A percentile compares a stretch with the other conserved stretches of the same genome.
These are phyloP conservation scores for Urocolius indicus DNA, from an alignment of 2,113 vertebrate genomes.

Conservation along the genomic window DNA sequence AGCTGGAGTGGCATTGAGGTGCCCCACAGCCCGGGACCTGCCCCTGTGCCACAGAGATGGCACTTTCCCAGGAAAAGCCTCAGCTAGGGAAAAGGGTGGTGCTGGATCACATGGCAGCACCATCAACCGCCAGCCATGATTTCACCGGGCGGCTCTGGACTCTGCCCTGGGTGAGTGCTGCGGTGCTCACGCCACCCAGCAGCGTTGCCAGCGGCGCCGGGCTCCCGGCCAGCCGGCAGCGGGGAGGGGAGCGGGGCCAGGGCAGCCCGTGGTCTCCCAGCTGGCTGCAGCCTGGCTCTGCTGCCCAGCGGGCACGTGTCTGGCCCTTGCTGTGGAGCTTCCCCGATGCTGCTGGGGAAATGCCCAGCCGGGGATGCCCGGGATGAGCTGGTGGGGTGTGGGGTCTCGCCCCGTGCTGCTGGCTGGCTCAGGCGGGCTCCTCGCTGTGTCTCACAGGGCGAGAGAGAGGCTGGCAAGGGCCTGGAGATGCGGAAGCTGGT, in stretches of 20 bases:
- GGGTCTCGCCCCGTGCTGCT: not conserved
- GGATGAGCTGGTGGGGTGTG: not conserved
- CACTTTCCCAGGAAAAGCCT: constrained; percentile 8
- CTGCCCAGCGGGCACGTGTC: not conserved
- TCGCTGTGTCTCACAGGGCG: constrained; percentile 77
- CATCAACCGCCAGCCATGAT: not conserved
- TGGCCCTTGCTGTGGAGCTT: rapidly evolving
- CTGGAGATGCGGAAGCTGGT: constrained; percentile 98
- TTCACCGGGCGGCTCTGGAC: constrained; percentile 38
- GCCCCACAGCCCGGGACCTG: not conserved
- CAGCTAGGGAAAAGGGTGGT: constrained; percentile 19
- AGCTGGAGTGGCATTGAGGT: not conserved
- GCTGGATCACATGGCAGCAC: not conserved
- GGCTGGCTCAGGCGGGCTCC: not conserved
- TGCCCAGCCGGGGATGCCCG: rapidly evolving
- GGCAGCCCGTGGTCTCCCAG: not conserved
- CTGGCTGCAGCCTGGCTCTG: not conserved
- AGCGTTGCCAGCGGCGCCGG: not conserved
- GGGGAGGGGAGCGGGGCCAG: not conserved
- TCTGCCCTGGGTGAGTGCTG: constrained; percentile 59
- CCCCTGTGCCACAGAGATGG: not conserved
- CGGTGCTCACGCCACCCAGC: constrained; percentile 2
- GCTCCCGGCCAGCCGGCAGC: not conserved
- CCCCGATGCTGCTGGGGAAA: rapidly evolving
- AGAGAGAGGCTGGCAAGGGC: constrained; percentile 88